Evolutionary conservation across 1,140 invertebrate genomes (phyloP), one percentile per base, ranked within the genome.

Genomic region (Philotrypesis tridentata): DNA sequence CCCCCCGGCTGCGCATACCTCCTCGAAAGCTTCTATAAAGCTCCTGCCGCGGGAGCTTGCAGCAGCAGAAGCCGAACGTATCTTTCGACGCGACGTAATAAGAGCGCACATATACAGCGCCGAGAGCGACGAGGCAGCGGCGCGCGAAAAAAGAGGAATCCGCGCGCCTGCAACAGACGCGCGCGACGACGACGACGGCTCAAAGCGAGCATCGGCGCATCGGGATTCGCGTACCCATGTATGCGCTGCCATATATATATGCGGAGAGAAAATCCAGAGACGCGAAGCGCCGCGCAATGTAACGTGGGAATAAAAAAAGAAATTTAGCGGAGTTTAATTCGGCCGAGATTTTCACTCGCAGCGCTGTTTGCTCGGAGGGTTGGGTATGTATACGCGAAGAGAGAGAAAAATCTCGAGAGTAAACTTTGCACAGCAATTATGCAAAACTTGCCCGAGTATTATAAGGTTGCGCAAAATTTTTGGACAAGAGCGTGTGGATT

Each of bases 261-360:
- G 29, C 29, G 67, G 6, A 25, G 33, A 60, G 43, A n/a, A 5
- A 71, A 61, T 25, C 67, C 67, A 61, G 43, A 78, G 7, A 23
- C 33, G 43, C 27, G 43, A 40, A 8, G 77, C n/a, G 73, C 60
- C 23, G 0, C 23, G 48, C 48, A 29, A 72, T 65, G 60, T 31
- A 80, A 80, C n/a, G n/a, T n/a, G n/a, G n/a, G n/a, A n/a, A n/a
- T n/a, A 80, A 80, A 61, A 55, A 68, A 80, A 65, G 74, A 73
- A 80, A 74, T 48, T 14, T 4, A 55, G 70, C 55, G 61, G 48
- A n/a, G 33, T 14, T 55, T n/a, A 60, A 79, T 79, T 79, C 77
- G n/a, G n/a, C n/a, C n/a, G n/a, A n/a, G n/a, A n/a, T n/a, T n/a
- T n/a, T n/a, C n/a, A n/a, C n/a, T n/a, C n/a, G n/a, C n/a, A n/a